Percentiles rank a stretch among this genome's conserved stretches.
Conservation (phyloP, 2,113 vertebrate genomes). For the Cervus canadensis region DNA sequence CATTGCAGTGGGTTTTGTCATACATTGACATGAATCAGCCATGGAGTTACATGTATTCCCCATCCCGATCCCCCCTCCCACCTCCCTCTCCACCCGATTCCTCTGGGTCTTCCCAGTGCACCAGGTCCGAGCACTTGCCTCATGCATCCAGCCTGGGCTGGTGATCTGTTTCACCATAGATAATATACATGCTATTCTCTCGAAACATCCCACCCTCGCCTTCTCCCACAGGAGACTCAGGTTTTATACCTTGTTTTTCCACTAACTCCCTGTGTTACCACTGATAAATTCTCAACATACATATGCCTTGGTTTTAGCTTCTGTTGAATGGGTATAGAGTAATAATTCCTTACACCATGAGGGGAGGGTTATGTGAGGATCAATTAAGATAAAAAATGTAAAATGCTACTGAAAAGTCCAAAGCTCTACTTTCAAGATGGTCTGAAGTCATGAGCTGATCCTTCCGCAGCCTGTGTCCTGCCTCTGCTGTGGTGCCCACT, state of each 20-base stretch:
- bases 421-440: background rate
- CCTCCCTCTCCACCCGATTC: no score
- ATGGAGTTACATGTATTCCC: no score
- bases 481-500: background rate
- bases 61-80: no score
- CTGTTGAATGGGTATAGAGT: background rate
- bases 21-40: no score
- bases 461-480: rapidly evolving
- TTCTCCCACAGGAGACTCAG: background rate
- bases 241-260: background rate
- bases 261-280: background rate
- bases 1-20: no score
- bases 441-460: background rate
- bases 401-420: background rate
- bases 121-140: no score
- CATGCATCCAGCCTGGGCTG: no score
- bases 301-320: background rate
- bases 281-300: background rate
- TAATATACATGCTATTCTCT: no score
- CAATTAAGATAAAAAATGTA: background rate
- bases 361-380: background rate
- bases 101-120: no score
- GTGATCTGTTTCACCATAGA: no score
- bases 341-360: background rate
- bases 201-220: no score